These are phyloP conservation scores for Pelodytes ibericus DNA, from an alignment of 2,797 vertebrate species.

Conservation along the genomic window DNA sequence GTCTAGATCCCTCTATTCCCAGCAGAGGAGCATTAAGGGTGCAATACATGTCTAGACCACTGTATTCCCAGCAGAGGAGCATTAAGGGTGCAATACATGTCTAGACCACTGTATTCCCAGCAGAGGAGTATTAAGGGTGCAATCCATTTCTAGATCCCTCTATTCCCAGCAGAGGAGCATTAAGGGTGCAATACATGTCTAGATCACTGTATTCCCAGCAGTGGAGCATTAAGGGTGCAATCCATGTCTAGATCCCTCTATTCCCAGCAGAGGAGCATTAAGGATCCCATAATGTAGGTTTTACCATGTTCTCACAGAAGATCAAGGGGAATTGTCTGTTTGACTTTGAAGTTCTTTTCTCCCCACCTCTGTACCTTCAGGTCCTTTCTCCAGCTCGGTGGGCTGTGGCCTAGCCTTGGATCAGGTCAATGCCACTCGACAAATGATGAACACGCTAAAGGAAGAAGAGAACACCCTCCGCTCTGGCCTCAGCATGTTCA, in stretches of 20 bases:
- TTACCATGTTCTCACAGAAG: too few species aligned
- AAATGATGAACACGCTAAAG: slow-evolving; percentile 73
- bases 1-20: too few species aligned
- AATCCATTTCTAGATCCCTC: too few species aligned
- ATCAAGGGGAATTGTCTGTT: too few species aligned
- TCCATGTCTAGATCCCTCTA: neutral
- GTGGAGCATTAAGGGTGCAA: neutral
- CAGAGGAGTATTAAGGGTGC: too few species aligned
- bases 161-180: too few species aligned
- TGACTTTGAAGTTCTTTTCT: neutral
- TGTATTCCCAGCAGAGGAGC: too few species aligned
- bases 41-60: too few species aligned
- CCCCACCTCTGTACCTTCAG: slow-evolving; percentile 60
- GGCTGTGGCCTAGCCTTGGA: slow-evolving; percentile 69
- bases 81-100: too few species aligned
- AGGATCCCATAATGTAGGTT: neutral
- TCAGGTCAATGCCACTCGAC: slow-evolving; percentile 66
- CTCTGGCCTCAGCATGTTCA: slow-evolving; percentile 79
- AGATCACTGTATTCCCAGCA: neutral
- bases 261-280: neutral
- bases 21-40: too few species aligned
- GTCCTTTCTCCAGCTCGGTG: slow-evolving; percentile 76
- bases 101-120: too few species aligned
- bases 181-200: neutral
- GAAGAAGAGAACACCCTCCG: slow-evolving; percentile 76